A percentile compares a stretch with the other conserved stretches of the same genome.
These are phyloP conservation scores for Drosophila kuntzei DNA, from an alignment of 2,888 invertebrate genomes.

Conservation along the genomic window DNA sequence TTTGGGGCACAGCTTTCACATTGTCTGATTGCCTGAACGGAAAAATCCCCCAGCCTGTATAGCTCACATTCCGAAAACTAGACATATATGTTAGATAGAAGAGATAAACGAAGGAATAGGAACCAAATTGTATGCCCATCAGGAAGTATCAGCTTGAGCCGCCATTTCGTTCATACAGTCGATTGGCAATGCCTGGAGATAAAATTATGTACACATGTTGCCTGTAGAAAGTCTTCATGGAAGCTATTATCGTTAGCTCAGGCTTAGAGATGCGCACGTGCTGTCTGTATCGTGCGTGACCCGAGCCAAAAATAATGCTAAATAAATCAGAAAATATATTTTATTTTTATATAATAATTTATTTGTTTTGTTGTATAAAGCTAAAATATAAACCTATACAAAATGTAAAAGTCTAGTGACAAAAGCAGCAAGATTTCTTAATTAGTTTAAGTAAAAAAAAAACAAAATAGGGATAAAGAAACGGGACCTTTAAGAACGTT, in stretches of 20 bases:
- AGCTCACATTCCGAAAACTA: slow-evolving; percentile 35
- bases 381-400: too few species aligned
- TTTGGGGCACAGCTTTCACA: slow-evolving; percentile 28
- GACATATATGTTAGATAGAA: neutral
- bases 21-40: slow-evolving; percentile 17
- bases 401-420: too few species aligned
- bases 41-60: slow-evolving; percentile 44
- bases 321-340: neutral
- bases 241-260: slow-evolving; percentile 15
- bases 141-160: slow-evolving; percentile 36
- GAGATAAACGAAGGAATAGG: neutral
- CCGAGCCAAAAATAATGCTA: neutral
- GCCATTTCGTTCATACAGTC: slow-evolving; percentile 41
- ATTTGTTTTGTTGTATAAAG: too few species aligned
- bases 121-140: slow-evolving; percentile 36
- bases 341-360: too few species aligned
- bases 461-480: too few species aligned
- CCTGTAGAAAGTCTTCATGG: slow-evolving; percentile 36
- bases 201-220: slow-evolving; percentile 56
- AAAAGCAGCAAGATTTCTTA: too few species aligned
- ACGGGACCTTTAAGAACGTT: too few species aligned
- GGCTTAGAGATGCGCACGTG: slow-evolving; percentile 17
- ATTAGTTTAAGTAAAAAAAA: too few species aligned
- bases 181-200: slow-evolving; percentile 46
- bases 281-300: slow-evolving; percentile 6